Evolutionary conservation across 2,888 invertebrate species (phyloP).

Genomic region (Imbricaverruca yamaguchii): DNA sequence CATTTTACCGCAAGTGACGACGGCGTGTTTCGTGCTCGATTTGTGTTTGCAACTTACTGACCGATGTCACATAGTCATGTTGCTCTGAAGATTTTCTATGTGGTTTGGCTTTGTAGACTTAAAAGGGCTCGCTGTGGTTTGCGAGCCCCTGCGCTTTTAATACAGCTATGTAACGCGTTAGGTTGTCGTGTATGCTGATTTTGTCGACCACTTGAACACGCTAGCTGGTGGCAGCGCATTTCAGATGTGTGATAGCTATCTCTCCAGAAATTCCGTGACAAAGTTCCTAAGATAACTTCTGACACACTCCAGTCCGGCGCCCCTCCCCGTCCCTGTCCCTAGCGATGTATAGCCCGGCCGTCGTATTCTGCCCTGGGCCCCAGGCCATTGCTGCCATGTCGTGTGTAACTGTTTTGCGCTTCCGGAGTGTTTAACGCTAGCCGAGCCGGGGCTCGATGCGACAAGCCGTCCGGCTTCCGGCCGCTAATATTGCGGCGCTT

Average conservation of each 20-base stretch:
- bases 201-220: background rate
- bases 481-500: too few species aligned
- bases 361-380: background rate
- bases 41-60: background rate
- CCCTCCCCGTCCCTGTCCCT: background rate
- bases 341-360: background rate
- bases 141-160: background rate
- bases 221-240: background rate
- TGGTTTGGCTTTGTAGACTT: background rate
- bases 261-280: conserved; percentile 3
- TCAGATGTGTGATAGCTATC: background rate
- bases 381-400: background rate
- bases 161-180: background rate
- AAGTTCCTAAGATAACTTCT: conserved; percentile 13
- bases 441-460: background rate
- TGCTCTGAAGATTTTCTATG: background rate
- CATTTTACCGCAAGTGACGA: conserved; percentile 2
- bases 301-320: background rate
- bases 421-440: conserved; percentile 2
- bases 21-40: background rate
- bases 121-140: background rate
- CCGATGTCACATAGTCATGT: background rate
- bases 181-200: background rate
- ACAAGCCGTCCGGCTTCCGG: too few species aligned
- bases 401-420: background rate